Conservation (phyloP, 2,113 vertebrate species). For the Pantherophis guttatus region DNA sequence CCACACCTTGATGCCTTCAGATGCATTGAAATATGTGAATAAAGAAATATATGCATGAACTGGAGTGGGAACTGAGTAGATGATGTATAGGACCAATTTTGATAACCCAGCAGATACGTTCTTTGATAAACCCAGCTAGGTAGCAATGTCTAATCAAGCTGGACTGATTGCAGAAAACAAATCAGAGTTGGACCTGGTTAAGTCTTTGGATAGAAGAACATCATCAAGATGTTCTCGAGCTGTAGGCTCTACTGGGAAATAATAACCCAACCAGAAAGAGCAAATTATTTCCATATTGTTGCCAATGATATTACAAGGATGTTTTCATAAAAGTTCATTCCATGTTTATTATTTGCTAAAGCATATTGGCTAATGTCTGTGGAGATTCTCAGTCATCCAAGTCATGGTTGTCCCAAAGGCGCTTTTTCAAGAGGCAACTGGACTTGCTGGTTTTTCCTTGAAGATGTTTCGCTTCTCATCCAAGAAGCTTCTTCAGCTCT, state of each 20-base stretch:
- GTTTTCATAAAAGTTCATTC: neutral
- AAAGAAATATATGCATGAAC: constrained; percentile 1
- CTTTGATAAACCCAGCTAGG: neutral
- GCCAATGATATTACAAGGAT: neutral
- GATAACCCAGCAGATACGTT: constrained; percentile 47
- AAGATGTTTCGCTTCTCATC: too few relatives aligned
- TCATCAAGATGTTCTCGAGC: neutral
- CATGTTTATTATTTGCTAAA: constrained; percentile 45
- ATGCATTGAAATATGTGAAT: constrained; percentile 31
- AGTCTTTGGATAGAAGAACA: neutral
- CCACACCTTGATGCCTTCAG: constrained; percentile 83
- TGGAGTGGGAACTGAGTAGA: neutral
- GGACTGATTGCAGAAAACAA: neutral
- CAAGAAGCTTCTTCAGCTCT: too few relatives aligned
- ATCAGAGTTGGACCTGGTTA: neutral
- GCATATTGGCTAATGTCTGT: neutral
- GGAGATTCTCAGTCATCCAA: too few relatives aligned
- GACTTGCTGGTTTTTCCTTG: too few relatives aligned
- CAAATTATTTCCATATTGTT: neutral
- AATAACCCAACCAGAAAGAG: neutral
- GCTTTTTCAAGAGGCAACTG: too few relatives aligned
- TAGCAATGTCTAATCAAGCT: neutral
- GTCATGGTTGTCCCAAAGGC: too few relatives aligned
- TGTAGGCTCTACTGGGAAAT: neutral
- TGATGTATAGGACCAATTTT: constrained; percentile 22